Evolutionary conservation across 2,888 invertebrate species (phyloP), one percentile per base, ranked within the genome.

Genomic region (Polyploca ridens): DNA sequence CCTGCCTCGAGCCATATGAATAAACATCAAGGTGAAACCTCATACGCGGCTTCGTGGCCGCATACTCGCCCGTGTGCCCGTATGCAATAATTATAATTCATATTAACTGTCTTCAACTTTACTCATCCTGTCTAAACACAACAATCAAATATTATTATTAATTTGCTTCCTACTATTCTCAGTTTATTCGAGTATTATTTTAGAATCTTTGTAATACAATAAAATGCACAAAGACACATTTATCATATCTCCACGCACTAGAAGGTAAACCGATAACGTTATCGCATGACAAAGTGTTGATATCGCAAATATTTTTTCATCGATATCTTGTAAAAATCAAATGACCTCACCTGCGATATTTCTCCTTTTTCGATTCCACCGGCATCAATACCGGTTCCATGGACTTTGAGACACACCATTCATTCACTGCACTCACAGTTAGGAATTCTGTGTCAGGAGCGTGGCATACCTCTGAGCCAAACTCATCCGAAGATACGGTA

Each of bases 351-450:
- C 94, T 93, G 86, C 91, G 86, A 88, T 94, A 94, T 85, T 94
- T 94, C 81, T 94, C 94, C 86, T 92, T 93, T 88, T 94, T 94
- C 44, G 91, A 87, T 89, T 93, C 91, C 75, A 90, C 88, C 67
- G 90, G 91, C 77, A 93, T 79, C 77, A 90, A 85, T 81, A 89
- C 86, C 80, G 92, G 90, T 83, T 90, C 89, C 70, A 81, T 77
- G 65, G 91, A 89, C 83, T 91, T 90, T 74, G 91, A 86, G 74
- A 93, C 87, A 84, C 93, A 93, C 92, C 93, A 94, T 81, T 93
- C 93, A 83, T 94, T 94, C 83, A 94, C 93, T 83, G 94, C 93
- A 91, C 93, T 93, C 81, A 94, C 92, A 74, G 93, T 93, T 67
- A 93, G 86, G 77, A 91, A 91, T 79, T 94, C 93, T 46, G 89